Evolutionary conservation across 1,140 invertebrate species (phyloP).

Genomic region (Neelides sp.): DNA sequence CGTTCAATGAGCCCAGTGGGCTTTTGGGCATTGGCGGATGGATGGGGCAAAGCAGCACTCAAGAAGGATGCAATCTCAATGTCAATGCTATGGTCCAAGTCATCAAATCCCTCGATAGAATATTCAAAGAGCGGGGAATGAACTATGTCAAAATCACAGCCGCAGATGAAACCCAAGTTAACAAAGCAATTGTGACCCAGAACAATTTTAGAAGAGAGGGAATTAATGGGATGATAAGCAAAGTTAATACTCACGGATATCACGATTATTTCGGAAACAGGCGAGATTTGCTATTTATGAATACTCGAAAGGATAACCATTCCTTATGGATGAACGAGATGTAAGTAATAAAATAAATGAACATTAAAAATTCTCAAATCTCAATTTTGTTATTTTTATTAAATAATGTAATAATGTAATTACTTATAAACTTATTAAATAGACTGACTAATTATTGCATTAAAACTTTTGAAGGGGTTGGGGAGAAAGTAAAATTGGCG

Average conservation of each 20-base stretch:
- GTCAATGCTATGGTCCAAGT: conserved; percentile 9
- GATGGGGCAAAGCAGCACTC: conserved; percentile 6
- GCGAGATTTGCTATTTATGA: conserved; percentile 13
- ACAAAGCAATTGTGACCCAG: conserved; percentile 13
- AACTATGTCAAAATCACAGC: conserved; percentile 13
- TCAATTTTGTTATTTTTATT: background rate
- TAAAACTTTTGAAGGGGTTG: conserved; percentile 19
- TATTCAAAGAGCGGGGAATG: conserved; percentile 12
- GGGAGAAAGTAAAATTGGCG: background rate
- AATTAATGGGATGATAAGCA: conserved; percentile 9
- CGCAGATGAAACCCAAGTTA: conserved; percentile 24
- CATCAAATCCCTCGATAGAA: conserved; percentile 1
- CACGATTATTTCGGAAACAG: conserved; percentile 13
- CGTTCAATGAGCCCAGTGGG: conserved; percentile 26
- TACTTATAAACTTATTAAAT: background rate
- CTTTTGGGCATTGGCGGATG: conserved; percentile 12
- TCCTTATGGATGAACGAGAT: conserved; percentile 28
- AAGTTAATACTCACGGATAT: conserved; percentile 27
- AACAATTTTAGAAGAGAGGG: conserved; percentile 9
- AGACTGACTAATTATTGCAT: too few species aligned
- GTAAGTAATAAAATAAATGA: conserved; percentile 10
- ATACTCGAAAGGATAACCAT: conserved; percentile 15
- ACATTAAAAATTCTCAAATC: background rate
- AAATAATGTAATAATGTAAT: background rate
- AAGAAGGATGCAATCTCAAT: conserved; percentile 28